Base-by-base conservation (phyloP, 2,888 invertebrate species). In the Encarsia formosa region DNA sequence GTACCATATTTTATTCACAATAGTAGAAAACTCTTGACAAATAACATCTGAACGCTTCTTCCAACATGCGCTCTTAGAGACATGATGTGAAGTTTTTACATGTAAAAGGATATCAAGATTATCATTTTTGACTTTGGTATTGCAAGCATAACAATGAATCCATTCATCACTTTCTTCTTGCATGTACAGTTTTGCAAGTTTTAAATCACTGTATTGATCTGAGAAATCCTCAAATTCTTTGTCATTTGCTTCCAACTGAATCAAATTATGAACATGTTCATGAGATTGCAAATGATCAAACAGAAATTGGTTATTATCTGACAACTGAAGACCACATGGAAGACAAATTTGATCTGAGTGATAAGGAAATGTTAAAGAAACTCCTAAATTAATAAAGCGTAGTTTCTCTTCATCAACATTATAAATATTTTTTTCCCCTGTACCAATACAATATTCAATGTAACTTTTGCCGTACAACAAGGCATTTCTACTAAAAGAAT, bases 1-100 rank as follows among this genome's bases (percentile, higher is more conserved):
- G 11, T 60, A 64, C 53, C 61, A 58, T 16, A 44, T 32, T 18
- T 41, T 38, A n/a, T 51, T 13, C 6, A 55, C 22, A 20, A 37
- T 43, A 9, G 13, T 8, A 16, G 13, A 13, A 4, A 44, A 51
- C 18, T 34, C 16, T 26, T 43, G 3, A 20, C 16, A 35, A 9
- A 49, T 45, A 23, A 16, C 15, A 6, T 40, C 19, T n/a, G 40
- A 29, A n/a, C 13, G 3, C 5, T 23, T 38, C 23, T 19, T 50
- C 32, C 38, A 44, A 18, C 19, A 13, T 24, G 31, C 13, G 15
- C 11, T 20, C 16, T 35, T 41, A 1, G 4, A 15, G 16, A 37
- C 16, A 22, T 49, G 49, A 43, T 24, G 13, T 34, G 9, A 6
- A 26, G 11, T 3, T 16, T 16, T 19, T 15, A 16, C 22, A 29